Base-by-base conservation (phyloP, 2,797 vertebrate species). In the Cynodonichthys magdalenae region DNA sequence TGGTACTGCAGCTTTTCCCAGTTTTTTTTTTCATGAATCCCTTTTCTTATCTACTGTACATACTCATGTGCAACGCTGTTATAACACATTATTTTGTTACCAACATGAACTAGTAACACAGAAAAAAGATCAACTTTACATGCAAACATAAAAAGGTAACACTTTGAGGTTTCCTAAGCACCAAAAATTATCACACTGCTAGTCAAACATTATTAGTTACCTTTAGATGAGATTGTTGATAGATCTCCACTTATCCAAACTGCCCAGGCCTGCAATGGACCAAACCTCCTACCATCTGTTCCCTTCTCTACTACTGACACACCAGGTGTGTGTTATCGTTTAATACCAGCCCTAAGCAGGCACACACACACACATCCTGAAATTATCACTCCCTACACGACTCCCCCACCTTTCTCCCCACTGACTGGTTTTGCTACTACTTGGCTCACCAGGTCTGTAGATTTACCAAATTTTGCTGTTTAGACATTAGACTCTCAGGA, bases 271-370 rank as follows among this genome's bases (percentile, higher is more conserved):
- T 79, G 69, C 73, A 74, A 63, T 75, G 18, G 17, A 42, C 41
- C 41, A 42, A 42, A 42, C 41, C 77, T 70, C 47, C 51, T 60
- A 69, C 84, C 82, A 76, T 89, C 71, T 87, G 82, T 70, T 75
- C 57, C 17, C 44, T 70, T 59, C 24, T 83, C 73, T 78, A 79
- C 83, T 74, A 78, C 79, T 73, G 70, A 80, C 76, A 74, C 56
- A 74, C 83, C 76, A 85, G 79, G 86, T 85, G 81, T 64, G 79
- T 52, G 77, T 72, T 78, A 79, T 51, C 60, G 34, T 63, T 51
- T 83, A 84, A 86, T 75, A 69, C 68, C 63, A 54, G 60, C 64
- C 59, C 44, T 72, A 69, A 79, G 77, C 69, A 75, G 41, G 55
- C 76, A 59, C 71, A 63, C 69, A 63, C 53, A 52, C 66, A 48